phyloP scores from a whole-genome alignment of 2,797 vertebrate genomes.

The Morus bassanus region DNA sequence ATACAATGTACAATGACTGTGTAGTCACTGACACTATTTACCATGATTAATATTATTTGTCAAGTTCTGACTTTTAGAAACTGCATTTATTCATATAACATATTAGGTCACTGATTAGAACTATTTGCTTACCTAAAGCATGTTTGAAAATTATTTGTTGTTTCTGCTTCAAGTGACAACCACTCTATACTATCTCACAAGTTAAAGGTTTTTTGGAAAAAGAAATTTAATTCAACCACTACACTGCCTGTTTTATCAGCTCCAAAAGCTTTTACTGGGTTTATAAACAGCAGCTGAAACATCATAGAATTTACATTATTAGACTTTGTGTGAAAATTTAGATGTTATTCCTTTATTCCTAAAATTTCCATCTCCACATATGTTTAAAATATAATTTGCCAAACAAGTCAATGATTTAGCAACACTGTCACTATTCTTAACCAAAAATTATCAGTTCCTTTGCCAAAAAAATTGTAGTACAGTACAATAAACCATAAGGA shows the following conservation, averaged over 20 bases:
- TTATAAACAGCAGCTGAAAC: conserved; percentile 8
- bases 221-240: neutral
- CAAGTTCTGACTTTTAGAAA: neutral
- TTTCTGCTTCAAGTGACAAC: neutral
- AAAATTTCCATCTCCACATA: neutral
- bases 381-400: neutral
- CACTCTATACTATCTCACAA: neutral
- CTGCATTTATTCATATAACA: neutral
- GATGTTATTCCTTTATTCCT: neutral
- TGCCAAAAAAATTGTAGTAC: neutral
- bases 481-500: neutral
- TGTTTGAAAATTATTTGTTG: conserved; percentile 3
- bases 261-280: neutral
- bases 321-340: neutral
- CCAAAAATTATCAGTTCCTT: neutral
- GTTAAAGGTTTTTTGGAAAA: neutral
- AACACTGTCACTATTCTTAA: neutral
- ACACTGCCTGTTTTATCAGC: neutral
- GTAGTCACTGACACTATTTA: neutral
- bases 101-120: neutral
- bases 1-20: neutral
- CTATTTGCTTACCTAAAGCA: neutral
- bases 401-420: neutral
- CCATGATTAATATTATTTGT: neutral
- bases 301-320: neutral